Base-by-base conservation (phyloP, 2,113 vertebrate genomes). In the Serinus canaria region DNA sequence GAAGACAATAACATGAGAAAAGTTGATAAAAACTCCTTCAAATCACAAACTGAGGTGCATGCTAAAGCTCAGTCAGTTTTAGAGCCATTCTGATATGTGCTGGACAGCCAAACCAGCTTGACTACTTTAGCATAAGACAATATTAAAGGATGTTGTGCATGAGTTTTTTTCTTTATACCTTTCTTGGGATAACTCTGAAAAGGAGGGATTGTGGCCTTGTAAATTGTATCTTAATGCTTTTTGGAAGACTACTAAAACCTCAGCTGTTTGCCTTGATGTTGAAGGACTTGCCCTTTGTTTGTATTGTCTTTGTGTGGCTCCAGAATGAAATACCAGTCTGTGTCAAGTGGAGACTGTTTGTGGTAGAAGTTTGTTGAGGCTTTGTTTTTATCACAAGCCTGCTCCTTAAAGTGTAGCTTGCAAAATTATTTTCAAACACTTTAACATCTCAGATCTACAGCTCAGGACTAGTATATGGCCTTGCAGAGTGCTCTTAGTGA, bases 221-320 rank as follows among this genome's bases (percentile, higher is more conserved):
- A 76, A 72, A 58, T 63, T 56, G 14, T 75, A 33, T 93, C 85
- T 86, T 78, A 62, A 25, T 83, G 35, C 2, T 27, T 55, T 91
- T 70, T 49, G 27, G 68, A 67, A 83, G 24, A 69, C 30, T 43
- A 91, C 72, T 63, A 90, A 78, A 91, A 90, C 9, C 8, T 44
- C 25, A 78, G 0, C 31, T 85, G 13, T 76, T 85, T 86, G 72
- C 72, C 79, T 81, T 89, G 50, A 46, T 74, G 24, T 56, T 90
- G 94, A 95, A 96, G 94, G 88, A 83, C 94, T 94, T 81, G 9
- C 37, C 6, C 16, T 33, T 90, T 95, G 68, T 94, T 94, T 96
- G 85, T 93, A 18, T 90, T 88, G 92, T 88, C 92, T 90, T 92
- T 12, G 7, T 90, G 11, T 90, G 68, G 64, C 73, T 95, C 80